Evolutionary conservation across 2,797 vertebrate genomes (phyloP), one percentile per base, ranked within the genome.

Genomic region (Dipus sagitta): DNA sequence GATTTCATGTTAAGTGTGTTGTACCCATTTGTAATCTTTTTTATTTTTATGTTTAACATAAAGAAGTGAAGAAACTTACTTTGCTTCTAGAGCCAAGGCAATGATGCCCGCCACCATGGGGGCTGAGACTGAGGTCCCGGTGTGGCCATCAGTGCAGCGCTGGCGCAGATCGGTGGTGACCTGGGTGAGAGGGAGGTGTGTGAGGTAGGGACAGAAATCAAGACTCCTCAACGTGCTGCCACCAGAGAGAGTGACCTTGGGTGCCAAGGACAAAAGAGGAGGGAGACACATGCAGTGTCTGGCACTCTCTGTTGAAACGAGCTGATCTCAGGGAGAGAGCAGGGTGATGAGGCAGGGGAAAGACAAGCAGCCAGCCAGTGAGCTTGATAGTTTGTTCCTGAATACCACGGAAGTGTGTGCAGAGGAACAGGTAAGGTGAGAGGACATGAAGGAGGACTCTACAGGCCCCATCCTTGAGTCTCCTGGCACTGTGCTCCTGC

Each of bases 101-200:
- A 98, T 98, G 97, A 98, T 98, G 64, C 98, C 98, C 0, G 98
- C 98, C 15, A 98, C 98, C 98, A 99, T 99, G 12, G 98, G 98
- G 60, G 98, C 98, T 0, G 98, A 99, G 58, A 98, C 98, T 0
- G 98, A 99, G 93, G 98, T 99, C 54, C 98, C 98, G 0, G 98
- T 98, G 96, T 99, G 98, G 93, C 98, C 98, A 0, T 98, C 98
- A 0, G 98, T 98, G 92, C 98, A 99, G 90, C 98, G 98, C 93
- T 98, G 98, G 30, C 98, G 96, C 77, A 99, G 98, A 28, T 99
- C 98, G 0, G 98, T 98, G 95, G 98, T 99, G 60, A 99, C 98
- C 98, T 99, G 47, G 32, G 67, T 1, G 92, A 93, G 74, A 95
- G 38, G 4, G 68, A 0, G 3, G 10, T 24, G 9, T 6, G 67